phyloP scores from a whole-genome alignment of 2,888 invertebrate genomes.

The Bembecia ichneumoniformis region DNA sequence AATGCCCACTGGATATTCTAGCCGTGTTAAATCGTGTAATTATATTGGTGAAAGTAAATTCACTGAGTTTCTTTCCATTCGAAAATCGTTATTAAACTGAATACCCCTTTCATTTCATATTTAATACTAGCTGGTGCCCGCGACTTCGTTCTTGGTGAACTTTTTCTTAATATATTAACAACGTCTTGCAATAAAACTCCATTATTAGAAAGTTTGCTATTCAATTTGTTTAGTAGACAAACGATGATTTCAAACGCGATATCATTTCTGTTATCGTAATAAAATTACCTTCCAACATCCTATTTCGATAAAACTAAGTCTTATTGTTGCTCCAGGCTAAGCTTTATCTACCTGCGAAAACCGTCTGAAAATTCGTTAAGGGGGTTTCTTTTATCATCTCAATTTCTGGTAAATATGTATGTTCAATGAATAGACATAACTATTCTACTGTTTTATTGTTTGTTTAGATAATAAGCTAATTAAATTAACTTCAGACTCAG shows the following conservation, averaged over 20 bases:
- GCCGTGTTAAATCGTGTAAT: conserved; percentile 13
- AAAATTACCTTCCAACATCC: neutral
- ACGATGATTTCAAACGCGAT: neutral
- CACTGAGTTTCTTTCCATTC: conserved; percentile 24
- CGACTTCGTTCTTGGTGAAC: neutral
- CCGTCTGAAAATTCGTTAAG: neutral
- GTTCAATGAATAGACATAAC: too few relatives aligned
- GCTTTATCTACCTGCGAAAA: neutral
- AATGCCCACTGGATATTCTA: too few relatives aligned
- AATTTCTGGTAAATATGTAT: neutral
- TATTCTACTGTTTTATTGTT: too few relatives aligned
- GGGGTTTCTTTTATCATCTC: neutral
- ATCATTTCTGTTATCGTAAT: too few relatives aligned
- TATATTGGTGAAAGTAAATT: conserved; percentile 60
- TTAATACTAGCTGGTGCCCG: neutral
- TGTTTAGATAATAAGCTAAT: too few relatives aligned
- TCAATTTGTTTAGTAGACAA: too few relatives aligned
- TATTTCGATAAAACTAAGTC: neutral
- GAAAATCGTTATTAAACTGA: too few relatives aligned
- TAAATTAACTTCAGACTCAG: too few relatives aligned
- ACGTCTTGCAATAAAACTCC: too few relatives aligned
- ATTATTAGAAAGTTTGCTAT: too few relatives aligned
- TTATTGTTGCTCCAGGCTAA: neutral
- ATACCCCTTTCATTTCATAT: too few relatives aligned
- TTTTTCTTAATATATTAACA: neutral